phyloP scores from a whole-genome alignment of 2,888 invertebrate genomes.

The Clistopyga incitator region DNA sequence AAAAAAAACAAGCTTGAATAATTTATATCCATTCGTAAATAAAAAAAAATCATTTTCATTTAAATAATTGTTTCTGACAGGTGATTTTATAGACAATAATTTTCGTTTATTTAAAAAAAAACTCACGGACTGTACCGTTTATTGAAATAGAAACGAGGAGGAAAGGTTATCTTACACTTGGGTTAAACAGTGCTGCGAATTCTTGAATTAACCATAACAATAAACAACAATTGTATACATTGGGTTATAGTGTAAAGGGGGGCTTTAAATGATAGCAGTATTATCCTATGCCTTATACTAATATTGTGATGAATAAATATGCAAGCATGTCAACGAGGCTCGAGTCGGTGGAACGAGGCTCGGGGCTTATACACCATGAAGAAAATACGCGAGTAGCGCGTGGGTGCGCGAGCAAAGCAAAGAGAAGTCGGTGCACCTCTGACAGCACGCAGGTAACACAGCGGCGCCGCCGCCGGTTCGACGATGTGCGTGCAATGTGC shows the following conservation, averaged over 20 bases:
- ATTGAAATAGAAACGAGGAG: neutral
- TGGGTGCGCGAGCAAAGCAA: constrained; percentile 58
- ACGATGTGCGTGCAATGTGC: constrained; percentile 32
- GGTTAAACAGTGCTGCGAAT: constrained; percentile 2
- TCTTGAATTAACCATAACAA: constrained; percentile 16
- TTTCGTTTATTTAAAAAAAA: no score
- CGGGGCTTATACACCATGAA: constrained; percentile 23
- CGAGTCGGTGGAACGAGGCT: constrained; percentile 33
- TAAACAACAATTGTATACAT: constrained; percentile 13
- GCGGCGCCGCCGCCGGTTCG: constrained; percentile 43
- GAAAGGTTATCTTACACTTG: neutral
- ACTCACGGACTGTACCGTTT: neutral
- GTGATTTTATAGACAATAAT: no score
- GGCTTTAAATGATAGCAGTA: constrained; percentile 39
- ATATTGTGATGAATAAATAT: constrained; percentile 58
- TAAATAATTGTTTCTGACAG: no score
- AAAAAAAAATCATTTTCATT: no score
- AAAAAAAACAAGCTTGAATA: no score
- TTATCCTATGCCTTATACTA: constrained; percentile 41
- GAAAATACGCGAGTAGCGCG: constrained; percentile 51
- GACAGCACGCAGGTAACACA: constrained; percentile 46
- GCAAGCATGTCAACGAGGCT: constrained; percentile 50
- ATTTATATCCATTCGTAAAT: no score
- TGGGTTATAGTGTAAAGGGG: constrained; percentile 13
- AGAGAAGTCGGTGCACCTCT: constrained; percentile 49